Evolutionary conservation across 1,140 invertebrate species (phyloP).

Genomic region (Brachionus paranguensis): DNA sequence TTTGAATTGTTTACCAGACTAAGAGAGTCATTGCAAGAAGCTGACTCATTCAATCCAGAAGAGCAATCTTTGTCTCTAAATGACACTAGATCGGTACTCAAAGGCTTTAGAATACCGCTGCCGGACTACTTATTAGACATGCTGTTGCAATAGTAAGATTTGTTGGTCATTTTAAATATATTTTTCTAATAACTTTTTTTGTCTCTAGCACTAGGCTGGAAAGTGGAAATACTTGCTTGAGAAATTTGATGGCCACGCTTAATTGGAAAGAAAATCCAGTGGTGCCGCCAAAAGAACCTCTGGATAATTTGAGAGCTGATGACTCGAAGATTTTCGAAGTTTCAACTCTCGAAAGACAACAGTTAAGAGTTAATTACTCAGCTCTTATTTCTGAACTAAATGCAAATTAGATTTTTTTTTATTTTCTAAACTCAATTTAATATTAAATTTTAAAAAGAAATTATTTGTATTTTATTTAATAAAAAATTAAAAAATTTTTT

Average conservation of each 20-base stretch:
- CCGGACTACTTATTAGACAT: constrained; percentile 49
- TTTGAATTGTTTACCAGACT: constrained; percentile 50
- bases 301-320: not conserved
- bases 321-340: constrained; percentile 18
- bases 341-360: constrained; percentile 30
- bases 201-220: not conserved
- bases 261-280: constrained; percentile 39
- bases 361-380: constrained; percentile 22
- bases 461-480: constrained; percentile 2
- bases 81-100: constrained; percentile 46
- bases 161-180: not conserved
- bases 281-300: not conserved
- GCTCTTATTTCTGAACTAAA: constrained; percentile 3
- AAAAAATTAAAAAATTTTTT: not conserved
- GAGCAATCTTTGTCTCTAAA: constrained; percentile 42
- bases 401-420: constrained; percentile 25
- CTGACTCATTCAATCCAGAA: constrained; percentile 7
- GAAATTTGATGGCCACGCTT: not conserved
- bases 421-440: not conserved
- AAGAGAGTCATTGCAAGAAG: constrained; percentile 44
- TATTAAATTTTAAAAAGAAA: not conserved
- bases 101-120: constrained; percentile 46
- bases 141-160: constrained; percentile 40
- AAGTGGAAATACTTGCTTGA: constrained; percentile 6
- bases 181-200: not conserved